Percentiles rank a stretch among this genome's conserved stretches.
Conservation (phyloP, 2,797 vertebrate species). For the Knipowitschia caucasica region DNA sequence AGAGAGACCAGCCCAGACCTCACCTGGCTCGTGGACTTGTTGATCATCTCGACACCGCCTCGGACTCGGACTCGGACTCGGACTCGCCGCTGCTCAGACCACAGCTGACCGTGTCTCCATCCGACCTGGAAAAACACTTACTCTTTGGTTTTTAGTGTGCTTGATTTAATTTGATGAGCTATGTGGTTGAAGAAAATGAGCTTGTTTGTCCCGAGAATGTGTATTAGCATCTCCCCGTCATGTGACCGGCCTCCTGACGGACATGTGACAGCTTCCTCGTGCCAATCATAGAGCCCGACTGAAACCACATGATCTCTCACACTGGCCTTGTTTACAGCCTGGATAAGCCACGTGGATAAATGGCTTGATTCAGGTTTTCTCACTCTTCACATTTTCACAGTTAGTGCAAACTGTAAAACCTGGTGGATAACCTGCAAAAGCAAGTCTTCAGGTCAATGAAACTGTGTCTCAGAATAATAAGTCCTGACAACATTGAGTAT, state of each 20-base stretch:
- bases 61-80: slow-evolving; percentile 7
- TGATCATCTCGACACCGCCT: slow-evolving; percentile 51
- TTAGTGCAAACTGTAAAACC: too few relatives aligned
- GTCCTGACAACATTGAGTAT: too few relatives aligned
- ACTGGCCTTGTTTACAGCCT: slow-evolving; percentile 48
- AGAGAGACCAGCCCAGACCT: background rate
- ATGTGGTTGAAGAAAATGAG: slow-evolving; percentile 48
- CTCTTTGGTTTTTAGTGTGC: slow-evolving; percentile 54
- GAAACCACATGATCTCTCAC: slow-evolving; percentile 72
- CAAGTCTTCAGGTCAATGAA: too few relatives aligned
- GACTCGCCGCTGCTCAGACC: slow-evolving; percentile 18
- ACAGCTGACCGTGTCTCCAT: slow-evolving; percentile 25
- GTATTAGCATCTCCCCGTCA: slow-evolving; percentile 66
- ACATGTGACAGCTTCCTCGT: slow-evolving; percentile 75
- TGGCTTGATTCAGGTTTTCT: slow-evolving; percentile 49
- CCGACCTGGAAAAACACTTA: slow-evolving; percentile 38
- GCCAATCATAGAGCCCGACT: slow-evolving; percentile 69
- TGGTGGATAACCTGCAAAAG: too few relatives aligned
- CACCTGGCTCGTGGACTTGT: slow-evolving; percentile 61
- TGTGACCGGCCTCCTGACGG: slow-evolving; percentile 76
- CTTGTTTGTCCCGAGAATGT: slow-evolving; percentile 65
- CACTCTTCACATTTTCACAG: too few relatives aligned
- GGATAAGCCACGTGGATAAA: slow-evolving; percentile 54
- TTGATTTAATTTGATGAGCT: slow-evolving; percentile 65
- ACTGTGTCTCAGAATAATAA: too few relatives aligned